phyloP scores from a whole-genome alignment of 2,888 invertebrate species.

The Trichacis sp. region DNA sequence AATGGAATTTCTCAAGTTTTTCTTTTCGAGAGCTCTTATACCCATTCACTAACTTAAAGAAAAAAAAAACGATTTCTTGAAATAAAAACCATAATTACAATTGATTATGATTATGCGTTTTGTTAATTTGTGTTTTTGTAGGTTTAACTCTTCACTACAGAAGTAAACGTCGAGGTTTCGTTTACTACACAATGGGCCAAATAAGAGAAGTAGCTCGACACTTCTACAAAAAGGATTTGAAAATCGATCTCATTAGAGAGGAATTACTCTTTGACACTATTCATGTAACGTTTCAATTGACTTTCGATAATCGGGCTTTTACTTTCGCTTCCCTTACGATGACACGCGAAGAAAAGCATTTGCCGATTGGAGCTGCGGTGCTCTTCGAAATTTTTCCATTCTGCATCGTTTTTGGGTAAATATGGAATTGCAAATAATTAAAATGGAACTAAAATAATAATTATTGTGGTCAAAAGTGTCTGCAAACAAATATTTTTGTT shows the following conservation, averaged over 20 bases:
- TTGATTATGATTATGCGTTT: background rate
- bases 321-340: conserved; percentile 85
- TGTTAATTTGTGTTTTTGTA: conserved; percentile 38
- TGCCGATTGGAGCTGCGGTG: conserved; percentile 89
- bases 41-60: no score
- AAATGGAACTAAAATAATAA: background rate
- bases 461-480: background rate
- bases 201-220: conserved; percentile 91
- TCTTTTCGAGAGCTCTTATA: no score
- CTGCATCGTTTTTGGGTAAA: conserved; percentile 94
- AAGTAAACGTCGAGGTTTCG: conserved; percentile 92
- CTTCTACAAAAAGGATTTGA: conserved; percentile 95
- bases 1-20: no score
- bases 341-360: conserved; percentile 88
- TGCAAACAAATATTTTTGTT: no score
- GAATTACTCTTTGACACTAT: conserved; percentile 90
- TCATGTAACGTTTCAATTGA: conserved; percentile 93
- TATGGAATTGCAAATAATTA: conserved; percentile 37
- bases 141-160: conserved; percentile 94
- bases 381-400: conserved; percentile 98
- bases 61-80: no score
- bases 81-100: background rate
- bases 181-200: conserved; percentile 97
- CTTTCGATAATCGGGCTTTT: conserved; percentile 94
- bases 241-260: conserved; percentile 89